A percentile compares a stretch with the other conserved stretches of the same genome.
phyloP scores from a whole-genome alignment of 1,140 invertebrate genomes.

The Papilio glaucus region DNA sequence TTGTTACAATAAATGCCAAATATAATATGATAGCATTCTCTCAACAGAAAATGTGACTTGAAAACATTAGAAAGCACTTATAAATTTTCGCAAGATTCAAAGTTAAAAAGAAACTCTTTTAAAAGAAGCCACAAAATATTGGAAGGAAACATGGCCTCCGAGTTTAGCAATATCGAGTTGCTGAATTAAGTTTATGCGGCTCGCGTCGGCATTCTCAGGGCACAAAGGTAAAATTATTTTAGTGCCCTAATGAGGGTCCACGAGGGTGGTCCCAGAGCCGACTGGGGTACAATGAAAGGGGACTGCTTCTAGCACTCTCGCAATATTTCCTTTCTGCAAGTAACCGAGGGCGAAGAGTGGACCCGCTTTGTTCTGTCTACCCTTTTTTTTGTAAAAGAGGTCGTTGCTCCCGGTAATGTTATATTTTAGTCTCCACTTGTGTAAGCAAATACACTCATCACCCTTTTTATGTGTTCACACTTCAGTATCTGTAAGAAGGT shows the following conservation, averaged over 20 bases:
- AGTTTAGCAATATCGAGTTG: slow-evolving; percentile 35
- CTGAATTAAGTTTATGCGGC: slow-evolving; percentile 41
- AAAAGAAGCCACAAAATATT: neutral
- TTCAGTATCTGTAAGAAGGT: slow-evolving; percentile 32
- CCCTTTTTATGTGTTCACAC: slow-evolving; percentile 33
- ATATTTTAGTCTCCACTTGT: slow-evolving; percentile 35
- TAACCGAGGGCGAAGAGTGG: slow-evolving; percentile 45
- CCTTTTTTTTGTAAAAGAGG: slow-evolving; percentile 51
- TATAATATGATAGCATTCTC: neutral
- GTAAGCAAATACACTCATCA: slow-evolving; percentile 31
- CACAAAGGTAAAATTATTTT: slow-evolving; percentile 61
- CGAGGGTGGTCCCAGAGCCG: slow-evolving; percentile 44
- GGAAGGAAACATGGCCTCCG: neutral
- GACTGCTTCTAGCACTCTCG: slow-evolving; percentile 30
- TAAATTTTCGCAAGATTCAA: neutral
- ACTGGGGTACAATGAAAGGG: slow-evolving; percentile 14
- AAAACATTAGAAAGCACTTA: neutral
- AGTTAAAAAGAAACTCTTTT: neutral
- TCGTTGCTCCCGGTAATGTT: slow-evolving; percentile 52
- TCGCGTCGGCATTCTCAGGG: slow-evolving; percentile 41
- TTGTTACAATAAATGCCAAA: neutral
- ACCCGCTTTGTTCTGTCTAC: slow-evolving; percentile 49
- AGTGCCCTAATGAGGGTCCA: slow-evolving; percentile 54
- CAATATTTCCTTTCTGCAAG: slow-evolving; percentile 44
- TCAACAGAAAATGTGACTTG: neutral